Evolutionary conservation across 2,888 invertebrate species (phyloP).

Genomic region (Myopa testacea): DNA sequence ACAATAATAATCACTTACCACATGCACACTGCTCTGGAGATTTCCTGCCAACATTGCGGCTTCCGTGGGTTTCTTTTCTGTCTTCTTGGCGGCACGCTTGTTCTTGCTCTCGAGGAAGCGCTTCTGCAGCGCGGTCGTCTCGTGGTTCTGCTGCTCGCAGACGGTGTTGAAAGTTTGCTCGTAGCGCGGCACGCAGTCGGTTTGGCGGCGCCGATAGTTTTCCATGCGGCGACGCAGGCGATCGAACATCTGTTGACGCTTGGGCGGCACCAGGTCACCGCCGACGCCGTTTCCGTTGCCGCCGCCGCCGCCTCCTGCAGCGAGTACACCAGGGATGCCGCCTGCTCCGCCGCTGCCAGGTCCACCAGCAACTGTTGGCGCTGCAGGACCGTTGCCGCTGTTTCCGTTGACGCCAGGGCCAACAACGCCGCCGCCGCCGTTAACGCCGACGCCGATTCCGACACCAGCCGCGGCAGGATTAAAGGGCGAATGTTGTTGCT

Average conservation of each 20-base stretch:
- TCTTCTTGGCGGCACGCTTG: conserved; percentile 88
- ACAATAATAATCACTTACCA: conserved; percentile 71
- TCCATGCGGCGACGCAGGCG: conserved; percentile 87
- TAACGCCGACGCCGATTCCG: conserved; percentile 61
- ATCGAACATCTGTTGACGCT: conserved; percentile 88
- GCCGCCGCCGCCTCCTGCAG: conserved; percentile 41
- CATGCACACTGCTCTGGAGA: conserved; percentile 81
- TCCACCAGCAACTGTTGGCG: conserved; percentile 45
- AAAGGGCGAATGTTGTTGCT: conserved; percentile 57
- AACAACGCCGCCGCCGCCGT: conserved; percentile 58
- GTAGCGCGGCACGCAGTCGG: conserved; percentile 87
- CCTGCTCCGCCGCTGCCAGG: conserved; percentile 42
- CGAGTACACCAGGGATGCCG: conserved; percentile 38
- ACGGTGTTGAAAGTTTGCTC: conserved; percentile 88
- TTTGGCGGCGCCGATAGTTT: conserved; percentile 86
- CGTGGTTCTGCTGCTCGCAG: conserved; percentile 91
- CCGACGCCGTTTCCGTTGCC: conserved; percentile 28
- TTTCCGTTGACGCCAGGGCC: conserved; percentile 30
- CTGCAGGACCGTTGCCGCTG: conserved; percentile 44
- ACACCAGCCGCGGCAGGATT: conserved; percentile 53
- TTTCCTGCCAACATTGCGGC: conserved; percentile 66
- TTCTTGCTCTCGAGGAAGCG: conserved; percentile 91
- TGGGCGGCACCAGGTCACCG: conserved; percentile 78
- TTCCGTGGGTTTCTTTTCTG: conserved; percentile 72
- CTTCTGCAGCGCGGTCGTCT: conserved; percentile 88